Evolutionary conservation across 2,797 vertebrate species (phyloP), one percentile per base, ranked within the genome.

Genomic region (Pangasius macronema): DNA sequence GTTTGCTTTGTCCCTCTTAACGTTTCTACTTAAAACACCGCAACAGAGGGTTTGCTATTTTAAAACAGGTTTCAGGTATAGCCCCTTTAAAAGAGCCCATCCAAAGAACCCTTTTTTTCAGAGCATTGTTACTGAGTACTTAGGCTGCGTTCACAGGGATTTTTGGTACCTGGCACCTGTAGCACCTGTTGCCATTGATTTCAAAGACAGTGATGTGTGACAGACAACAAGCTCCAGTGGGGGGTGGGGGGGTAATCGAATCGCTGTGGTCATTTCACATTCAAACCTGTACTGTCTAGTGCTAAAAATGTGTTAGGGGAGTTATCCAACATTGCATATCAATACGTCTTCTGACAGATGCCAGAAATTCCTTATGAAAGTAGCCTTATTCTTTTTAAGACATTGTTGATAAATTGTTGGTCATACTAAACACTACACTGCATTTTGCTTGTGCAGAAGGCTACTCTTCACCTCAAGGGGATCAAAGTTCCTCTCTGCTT

Each of bases 401-500:
- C 20, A 33, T 75, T 76, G 14, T 76, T 30, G 36, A 11, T 73
- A 22, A 10, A 22, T 22, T 76, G 57, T 14, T 11, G 24, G 18
- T 77, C n/a, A 77, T 76, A 7, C 55, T 51, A 53, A 63, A 82
- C 80, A 70, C 2, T 82, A 16, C 3, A 27, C 49, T 67, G 9
- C 4, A 49, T 79, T 68, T 73, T 9, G 63, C 82, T 83, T 33
- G 87, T 91, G 67, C 93, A 96, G 95, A 96, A 92, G 91, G 92
- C 86, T 96, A 94, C 95, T 95, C 97, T 94, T 97, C 97, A 94
- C 96, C 97, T 92, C 95, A 97, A 93, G 96, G 96, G 91, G 97
- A 98, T 90, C 97, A 97, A 96, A 98, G 95, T 95, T 95, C 97
- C 89, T 95, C 97, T 87, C 96, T 98, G 81, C 96, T 97, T 0